These are phyloP conservation scores for Biston stratarius DNA, from an alignment of 2,888 invertebrate genomes.

Conservation along the genomic window DNA sequence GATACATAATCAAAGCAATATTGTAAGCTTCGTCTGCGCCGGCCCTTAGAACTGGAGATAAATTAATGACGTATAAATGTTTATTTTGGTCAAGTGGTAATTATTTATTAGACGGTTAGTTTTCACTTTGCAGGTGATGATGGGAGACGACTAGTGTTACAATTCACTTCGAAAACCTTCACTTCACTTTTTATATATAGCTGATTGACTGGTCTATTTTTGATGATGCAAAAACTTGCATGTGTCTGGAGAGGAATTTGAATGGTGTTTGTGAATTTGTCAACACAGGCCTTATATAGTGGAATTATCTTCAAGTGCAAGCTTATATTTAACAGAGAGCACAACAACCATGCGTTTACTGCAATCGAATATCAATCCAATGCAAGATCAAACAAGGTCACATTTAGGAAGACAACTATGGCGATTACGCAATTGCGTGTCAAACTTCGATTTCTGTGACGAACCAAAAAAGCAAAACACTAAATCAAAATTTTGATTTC, in stretches of 20 bases:
- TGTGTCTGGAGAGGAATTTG: not conserved
- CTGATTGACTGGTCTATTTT: not conserved
- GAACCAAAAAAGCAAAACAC: too few species aligned
- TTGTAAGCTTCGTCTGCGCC: not conserved
- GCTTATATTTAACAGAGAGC: too few species aligned
- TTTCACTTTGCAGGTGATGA: not conserved
- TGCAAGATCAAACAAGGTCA: too few species aligned
- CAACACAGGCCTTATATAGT: too few species aligned
- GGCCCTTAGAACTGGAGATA: slow-evolving; percentile 24
- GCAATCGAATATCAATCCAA: too few species aligned
- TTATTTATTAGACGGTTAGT: slow-evolving; percentile 1
- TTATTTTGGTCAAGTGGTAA: slow-evolving; percentile 39
- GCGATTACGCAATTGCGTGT: too few species aligned
- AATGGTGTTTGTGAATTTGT: not conserved
- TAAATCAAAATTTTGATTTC: too few species aligned
- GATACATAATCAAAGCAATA: not conserved
- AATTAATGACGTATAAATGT: slow-evolving; percentile 29
- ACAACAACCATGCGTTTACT: too few species aligned
- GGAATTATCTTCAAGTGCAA: not conserved
- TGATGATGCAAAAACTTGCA: too few species aligned
- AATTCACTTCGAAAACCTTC: slow-evolving; percentile 1
- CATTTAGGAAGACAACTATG: too few species aligned
- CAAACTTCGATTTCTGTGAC: too few species aligned
- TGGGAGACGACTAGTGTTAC: slow-evolving; percentile 9
- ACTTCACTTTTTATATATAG: not conserved